Evolutionary conservation across 2,113 vertebrate species (phyloP), one percentile per base, ranked within the genome.

Genomic region (Lagenorhynchus albirostris): DNA sequence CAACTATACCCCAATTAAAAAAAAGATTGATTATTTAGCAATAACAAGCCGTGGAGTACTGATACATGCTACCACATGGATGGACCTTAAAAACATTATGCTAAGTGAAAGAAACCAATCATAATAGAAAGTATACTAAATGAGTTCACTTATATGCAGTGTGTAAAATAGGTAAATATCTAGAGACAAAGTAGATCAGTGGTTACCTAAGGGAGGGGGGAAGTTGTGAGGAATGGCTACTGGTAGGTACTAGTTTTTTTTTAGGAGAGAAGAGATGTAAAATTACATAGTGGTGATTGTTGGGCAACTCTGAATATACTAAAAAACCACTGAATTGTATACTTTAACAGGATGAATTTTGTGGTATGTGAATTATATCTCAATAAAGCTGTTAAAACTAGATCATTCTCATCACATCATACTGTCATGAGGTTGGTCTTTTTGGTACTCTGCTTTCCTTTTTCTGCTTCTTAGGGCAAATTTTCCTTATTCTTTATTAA

Each of bases 321-420:
- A 29, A 93, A 83, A 83, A 76, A 18, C 3, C 33, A 41, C 33
- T 29, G 41, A 83, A 38, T n/a, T 91, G 6, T 70, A 71, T 1
- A 14, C 50, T 80, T 84, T 67, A 55, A 91, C 73, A 80, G 2
- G 6, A 18, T 58, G 71, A 68, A 50, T 83, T 87, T 94, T 95
- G 25, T 89, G 44, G 1, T 38, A 33, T 96, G 17, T 2, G 25
- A 82, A 63, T 73, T 77, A 29, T 26, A 44, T 82, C 21, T 93
- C 11, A 79, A 25, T 41, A 50, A 82, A 88, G 36, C 17, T 84
- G 36, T 81, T 91, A 50, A 63, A 60, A 65, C 9, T 25, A 62
- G 25, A 15, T 68, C 50, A 14, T 74, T 58, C 18, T 79, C 3
- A 18, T 73, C 44, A n/a, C 2, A 47, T 58, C 67, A 11, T 14